Evolutionary conservation across 2,888 invertebrate genomes (phyloP).

Genomic region (Microdon myrmicae): DNA sequence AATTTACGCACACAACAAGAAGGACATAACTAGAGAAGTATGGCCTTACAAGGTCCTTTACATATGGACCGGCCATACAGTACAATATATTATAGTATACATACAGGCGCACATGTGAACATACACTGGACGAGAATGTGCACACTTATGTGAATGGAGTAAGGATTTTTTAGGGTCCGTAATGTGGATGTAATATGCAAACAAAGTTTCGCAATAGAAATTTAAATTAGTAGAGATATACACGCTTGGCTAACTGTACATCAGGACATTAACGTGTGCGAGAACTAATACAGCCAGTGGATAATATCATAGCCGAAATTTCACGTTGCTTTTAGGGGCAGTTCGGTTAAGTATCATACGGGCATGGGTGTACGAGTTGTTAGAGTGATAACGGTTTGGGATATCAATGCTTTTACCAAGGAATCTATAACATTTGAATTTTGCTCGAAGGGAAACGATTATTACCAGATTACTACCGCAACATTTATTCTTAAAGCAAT

Average conservation of each 20-base stretch:
- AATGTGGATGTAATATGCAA: conserved; percentile 51
- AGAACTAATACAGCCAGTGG: conserved; percentile 37
- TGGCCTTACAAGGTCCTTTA: too few relatives aligned
- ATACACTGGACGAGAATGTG: conserved; percentile 12
- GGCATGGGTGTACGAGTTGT: too few relatives aligned
- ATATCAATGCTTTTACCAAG: conserved; percentile 4
- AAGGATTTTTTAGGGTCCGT: conserved; percentile 41
- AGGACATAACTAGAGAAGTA: too few relatives aligned
- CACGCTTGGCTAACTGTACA: conserved; percentile 28
- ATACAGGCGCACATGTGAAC: conserved; percentile 8
- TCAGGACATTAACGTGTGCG: conserved; percentile 31
- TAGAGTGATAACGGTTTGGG: neutral
- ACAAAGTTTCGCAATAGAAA: conserved; percentile 51
- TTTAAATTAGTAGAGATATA: conserved; percentile 48
- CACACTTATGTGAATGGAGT: conserved; percentile 34
- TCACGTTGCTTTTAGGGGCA: too few relatives aligned
- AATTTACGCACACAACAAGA: conserved; percentile 27
- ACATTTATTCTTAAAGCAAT: too few relatives aligned
- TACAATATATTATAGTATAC: too few relatives aligned
- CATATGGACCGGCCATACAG: too few relatives aligned
- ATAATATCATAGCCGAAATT: conserved; percentile 28
- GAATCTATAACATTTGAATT: conserved; percentile 3
- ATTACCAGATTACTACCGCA: too few relatives aligned
- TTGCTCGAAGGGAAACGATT: too few relatives aligned
- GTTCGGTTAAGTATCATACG: too few relatives aligned